Evolutionary conservation across 2,797 vertebrate species (phyloP), one percentile per base, ranked within the genome.

Genomic region (Buphagus erythrorhynchus): DNA sequence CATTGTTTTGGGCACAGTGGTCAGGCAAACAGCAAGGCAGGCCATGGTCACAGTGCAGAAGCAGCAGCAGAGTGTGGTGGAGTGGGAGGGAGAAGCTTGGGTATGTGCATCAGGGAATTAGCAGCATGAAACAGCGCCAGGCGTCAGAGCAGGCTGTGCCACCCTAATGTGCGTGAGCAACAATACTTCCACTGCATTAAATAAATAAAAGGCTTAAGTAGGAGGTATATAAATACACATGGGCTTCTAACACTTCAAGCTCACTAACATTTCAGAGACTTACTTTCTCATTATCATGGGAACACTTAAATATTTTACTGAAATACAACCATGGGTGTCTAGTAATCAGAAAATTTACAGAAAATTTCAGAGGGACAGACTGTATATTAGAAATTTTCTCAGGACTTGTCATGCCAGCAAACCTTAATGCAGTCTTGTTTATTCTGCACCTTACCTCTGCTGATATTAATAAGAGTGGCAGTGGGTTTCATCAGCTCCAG

Each of bases 401-500:
- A 61, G 20, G 36, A 65, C 22, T 29, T 69, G 46, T 36, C 16
- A 79, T n/a, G 35, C 11, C 54, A 55, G 29, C 25, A 72, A 66
- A 61, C 16, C 16, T 28, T 31, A 59, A 63, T 19, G 16, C 15
- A 31, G 26, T 74, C 48, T 52, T 40, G 11, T 54, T 80, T 66
- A 26, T 67, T 26, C n/a, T 43, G 26, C 31, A 78, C 16, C n/a
- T 54, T 93, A 98, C 98, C 98, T 98, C 98, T 98, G 96, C 98
- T 98, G 62, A 98, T 78, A 62, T 98, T 99, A 89, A 99, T 81
- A 25, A 99, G 97, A 7, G 93, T 98, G 24, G 98, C 98, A 0
- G 97, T 98, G 72, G 97, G 96, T 86, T 99, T 99, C 99, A 99
- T 99, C 69, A 98, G 94, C 31, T 92, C 86, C 73, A 98, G 95